Percentiles rank a stretch among this genome's conserved stretches.
Conservation (phyloP, 2,797 vertebrate genomes). For the Gephyroberyx darwinii region DNA sequence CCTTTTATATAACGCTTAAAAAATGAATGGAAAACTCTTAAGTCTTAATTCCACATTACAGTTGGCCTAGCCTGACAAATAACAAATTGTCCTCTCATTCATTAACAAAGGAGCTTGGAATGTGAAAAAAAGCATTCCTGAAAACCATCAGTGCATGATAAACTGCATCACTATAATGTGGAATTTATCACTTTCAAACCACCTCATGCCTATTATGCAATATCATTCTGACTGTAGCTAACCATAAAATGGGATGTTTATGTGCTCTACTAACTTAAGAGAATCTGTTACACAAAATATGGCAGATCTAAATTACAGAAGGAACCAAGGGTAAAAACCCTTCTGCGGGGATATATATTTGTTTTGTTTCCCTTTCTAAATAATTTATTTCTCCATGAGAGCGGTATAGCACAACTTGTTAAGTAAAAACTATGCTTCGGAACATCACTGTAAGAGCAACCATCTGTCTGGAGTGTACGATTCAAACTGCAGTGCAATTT, state of each 20-base stretch:
- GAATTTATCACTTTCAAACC: constrained; percentile 13
- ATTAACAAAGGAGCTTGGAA: constrained; percentile 18
- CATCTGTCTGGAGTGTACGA: background rate
- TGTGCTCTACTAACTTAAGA: background rate
- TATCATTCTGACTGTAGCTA: constrained; percentile 6
- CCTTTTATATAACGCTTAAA: constrained; percentile 34
- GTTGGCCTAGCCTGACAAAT: constrained; percentile 3
- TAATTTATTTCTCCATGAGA: too few species aligned
- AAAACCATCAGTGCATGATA: background rate
- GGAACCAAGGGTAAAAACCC: too few species aligned
- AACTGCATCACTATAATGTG: constrained; percentile 4
- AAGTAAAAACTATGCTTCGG: background rate
- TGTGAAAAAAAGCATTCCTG: background rate
- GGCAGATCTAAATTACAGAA: background rate
- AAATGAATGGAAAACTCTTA: constrained; percentile 33
- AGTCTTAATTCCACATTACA: constrained; percentile 19
- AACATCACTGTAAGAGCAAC: background rate
- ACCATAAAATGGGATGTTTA: background rate
- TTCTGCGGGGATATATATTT: too few species aligned
- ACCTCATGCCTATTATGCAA: background rate
- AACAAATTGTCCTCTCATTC: constrained; percentile 20
- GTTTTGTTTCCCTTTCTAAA: background rate
- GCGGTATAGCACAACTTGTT: too few species aligned
- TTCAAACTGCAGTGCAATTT: background rate
- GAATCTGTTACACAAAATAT: background rate